Percentiles rank a stretch among this genome's conserved stretches.
These are phyloP conservation scores for Lypha dubia DNA, from an alignment of 2,888 invertebrate species.

Conservation along the genomic window DNA sequence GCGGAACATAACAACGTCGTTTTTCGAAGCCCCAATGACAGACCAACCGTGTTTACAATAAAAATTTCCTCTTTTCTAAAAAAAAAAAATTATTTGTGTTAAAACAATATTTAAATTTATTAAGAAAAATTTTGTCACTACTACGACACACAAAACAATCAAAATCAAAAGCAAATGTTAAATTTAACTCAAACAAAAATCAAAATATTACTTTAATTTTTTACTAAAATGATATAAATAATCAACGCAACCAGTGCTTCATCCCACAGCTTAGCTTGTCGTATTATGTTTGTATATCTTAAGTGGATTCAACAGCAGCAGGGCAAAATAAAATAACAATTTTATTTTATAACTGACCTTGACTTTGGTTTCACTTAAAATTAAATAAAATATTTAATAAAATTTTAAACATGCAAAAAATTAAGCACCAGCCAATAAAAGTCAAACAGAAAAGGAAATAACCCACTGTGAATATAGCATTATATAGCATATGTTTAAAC, in stretches of 20 bases:
- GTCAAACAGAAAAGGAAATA: background rate
- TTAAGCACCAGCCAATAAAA: background rate
- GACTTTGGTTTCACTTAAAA: constrained; percentile 3
- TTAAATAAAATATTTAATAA: background rate
- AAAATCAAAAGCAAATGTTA: background rate
- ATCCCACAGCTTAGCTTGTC: background rate
- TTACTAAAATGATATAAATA: background rate
- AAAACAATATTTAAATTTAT: too few relatives aligned
- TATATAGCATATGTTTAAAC: background rate
- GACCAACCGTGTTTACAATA: too few relatives aligned
- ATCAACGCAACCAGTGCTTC: background rate
- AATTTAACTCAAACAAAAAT: background rate
- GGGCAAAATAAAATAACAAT: background rate
- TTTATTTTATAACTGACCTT: background rate
- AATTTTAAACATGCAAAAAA: background rate
- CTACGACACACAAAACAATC: background rate
- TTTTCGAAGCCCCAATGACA: too few relatives aligned
- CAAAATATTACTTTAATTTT: background rate
- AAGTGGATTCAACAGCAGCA: background rate
- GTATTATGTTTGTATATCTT: background rate
- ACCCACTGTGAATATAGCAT: background rate
- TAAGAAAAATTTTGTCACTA: too few relatives aligned
- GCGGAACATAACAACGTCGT: too few relatives aligned
- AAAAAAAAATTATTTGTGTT: too few relatives aligned
- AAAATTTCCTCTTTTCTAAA: too few relatives aligned